Base-by-base conservation (phyloP, 2,113 vertebrate genomes). In the Rostratula benghalensis region DNA sequence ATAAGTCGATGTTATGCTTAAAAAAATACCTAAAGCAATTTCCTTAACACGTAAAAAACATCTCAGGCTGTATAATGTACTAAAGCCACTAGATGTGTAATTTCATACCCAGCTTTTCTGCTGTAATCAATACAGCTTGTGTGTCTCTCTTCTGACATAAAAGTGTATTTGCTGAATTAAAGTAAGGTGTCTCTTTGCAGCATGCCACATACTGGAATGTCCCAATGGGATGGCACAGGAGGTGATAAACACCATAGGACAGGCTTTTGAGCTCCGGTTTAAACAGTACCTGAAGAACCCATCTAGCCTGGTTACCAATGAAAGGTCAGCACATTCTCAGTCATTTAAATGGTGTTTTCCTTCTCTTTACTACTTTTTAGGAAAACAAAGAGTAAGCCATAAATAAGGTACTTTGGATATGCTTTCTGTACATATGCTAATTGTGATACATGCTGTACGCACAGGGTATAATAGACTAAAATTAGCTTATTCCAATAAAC, bases 181-280 rank as follows among this genome's bases (percentile, higher is more conserved):
- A 81, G 20, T 31, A 53, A 87, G 48, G 63, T 90, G 41, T 84
- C 84, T 93, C 64, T 93, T 97, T 95, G 56, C 94, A 99, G 99
- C 99, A 3, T 99, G 99, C 94, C 99, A 99, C 93, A 99, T 99
- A 93, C 79, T 99, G 97, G 98, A 99, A 95, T 99, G 99, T 90
- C 97, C 97, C 46, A 98, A 81, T 8, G 98, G 98, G 86, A 97
- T 97, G 65, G 99, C 99, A 7, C 96, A 98, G 67, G 98, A 99
- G 41, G 98, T 99, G 81, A 99, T 99, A 97, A 98, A 98, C 91
- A 98, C 98, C 95, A 99, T 99, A 45, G 98, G 99, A 59, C 98
- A 98, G 91, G 99, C 99, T 73, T 99, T 99, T 94, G 98, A 99
- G 91, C 98, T 98, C n/a, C 98, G 99, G 7, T 99, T 99, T 97